A percentile compares a stretch with the other conserved stretches of the same genome.
phyloP scores from a whole-genome alignment of 2,113 vertebrate species.

The Barbus barbus region DNA sequence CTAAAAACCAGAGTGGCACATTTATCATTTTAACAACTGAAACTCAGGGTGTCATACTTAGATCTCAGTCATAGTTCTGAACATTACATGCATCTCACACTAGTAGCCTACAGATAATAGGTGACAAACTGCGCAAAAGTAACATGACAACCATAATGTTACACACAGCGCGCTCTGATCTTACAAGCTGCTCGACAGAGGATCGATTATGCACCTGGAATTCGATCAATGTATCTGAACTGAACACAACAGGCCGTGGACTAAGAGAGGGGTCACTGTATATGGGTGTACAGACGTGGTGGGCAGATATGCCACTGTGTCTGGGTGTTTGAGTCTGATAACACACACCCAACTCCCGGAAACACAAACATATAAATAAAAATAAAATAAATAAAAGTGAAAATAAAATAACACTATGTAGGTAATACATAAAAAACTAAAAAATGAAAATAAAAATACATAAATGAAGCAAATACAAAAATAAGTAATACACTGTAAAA shows the following conservation, averaged over 20 bases:
- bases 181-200: background rate
- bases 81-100: background rate
- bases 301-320: constrained; percentile 24
- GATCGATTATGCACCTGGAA: background rate
- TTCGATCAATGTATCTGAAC: constrained; percentile 23
- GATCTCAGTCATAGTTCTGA: background rate
- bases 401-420: too few species aligned
- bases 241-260: background rate
- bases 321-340: constrained; percentile 33
- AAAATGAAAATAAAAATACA: background rate
- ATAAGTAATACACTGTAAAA: background rate
- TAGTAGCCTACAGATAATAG: too few species aligned
- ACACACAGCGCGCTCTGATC: background rate
- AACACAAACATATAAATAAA: too few species aligned
- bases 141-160: background rate
- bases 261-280: background rate
- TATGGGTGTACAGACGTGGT: background rate
- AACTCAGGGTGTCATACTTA: background rate
- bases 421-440: too few species aligned
- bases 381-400: too few species aligned
- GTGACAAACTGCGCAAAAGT: background rate
- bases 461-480: too few species aligned
- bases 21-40: background rate
- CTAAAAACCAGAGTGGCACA: constrained; percentile 24
- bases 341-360: constrained; percentile 18